These are phyloP conservation scores for Scomber colias DNA, from an alignment of 2,113 vertebrate genomes.

Conservation along the genomic window DNA sequence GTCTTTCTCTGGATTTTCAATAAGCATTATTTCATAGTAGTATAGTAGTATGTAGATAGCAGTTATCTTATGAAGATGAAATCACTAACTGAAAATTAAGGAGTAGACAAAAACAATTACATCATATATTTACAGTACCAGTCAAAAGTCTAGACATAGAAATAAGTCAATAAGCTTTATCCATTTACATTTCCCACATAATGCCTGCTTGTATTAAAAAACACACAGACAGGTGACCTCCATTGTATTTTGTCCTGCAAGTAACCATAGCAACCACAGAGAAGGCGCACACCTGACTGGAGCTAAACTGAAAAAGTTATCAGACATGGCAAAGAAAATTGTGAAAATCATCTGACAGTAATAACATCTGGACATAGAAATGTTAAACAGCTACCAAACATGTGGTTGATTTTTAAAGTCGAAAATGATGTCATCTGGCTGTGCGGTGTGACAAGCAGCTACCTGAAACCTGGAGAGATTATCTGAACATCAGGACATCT, in stretches of 20 bases:
- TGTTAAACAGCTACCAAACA: background rate
- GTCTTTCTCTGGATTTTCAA: background rate
- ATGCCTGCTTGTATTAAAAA: slow-evolving; percentile 10
- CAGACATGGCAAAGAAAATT: background rate
- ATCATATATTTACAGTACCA: background rate
- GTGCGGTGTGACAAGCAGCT: background rate
- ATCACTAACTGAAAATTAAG: no score
- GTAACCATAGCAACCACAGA: slow-evolving; percentile 40
- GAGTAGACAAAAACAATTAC: background rate
- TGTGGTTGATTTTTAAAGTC: background rate
- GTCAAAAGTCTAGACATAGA: no score
- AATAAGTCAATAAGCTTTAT: background rate
- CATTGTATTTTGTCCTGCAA: background rate
- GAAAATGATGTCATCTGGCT: background rate
- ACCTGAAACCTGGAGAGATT: background rate
- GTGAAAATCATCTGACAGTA: background rate
- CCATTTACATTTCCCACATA: slow-evolving; percentile 8
- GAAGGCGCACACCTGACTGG: background rate
- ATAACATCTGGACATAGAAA: no score
- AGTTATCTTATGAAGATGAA: no score
- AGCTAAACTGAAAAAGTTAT: background rate
- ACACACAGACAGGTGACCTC: slow-evolving; percentile 18
- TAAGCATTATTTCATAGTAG: background rate
- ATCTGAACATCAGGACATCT: background rate
- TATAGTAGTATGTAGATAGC: no score